Conservation (phyloP, 2,113 vertebrate genomes). For the Alectura lathami region DNA sequence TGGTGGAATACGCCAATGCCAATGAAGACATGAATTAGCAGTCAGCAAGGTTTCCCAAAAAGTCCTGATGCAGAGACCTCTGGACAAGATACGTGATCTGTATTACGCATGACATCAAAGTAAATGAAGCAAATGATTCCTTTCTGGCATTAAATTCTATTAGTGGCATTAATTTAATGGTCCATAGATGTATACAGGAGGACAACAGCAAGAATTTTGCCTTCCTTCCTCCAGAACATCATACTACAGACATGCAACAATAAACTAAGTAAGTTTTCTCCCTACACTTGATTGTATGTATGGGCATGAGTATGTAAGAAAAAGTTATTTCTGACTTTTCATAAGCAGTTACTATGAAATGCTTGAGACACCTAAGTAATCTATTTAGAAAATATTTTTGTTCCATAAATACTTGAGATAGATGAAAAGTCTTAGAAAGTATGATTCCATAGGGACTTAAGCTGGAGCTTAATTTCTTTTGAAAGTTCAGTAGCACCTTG, state of each 20-base stretch:
- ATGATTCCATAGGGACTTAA: background rate
- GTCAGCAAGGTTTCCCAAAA: background rate
- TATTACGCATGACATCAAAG: background rate
- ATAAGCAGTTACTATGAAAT: background rate
- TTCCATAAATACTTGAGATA: background rate
- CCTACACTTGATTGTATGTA: background rate
- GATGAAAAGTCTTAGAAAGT: background rate
- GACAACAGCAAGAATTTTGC: background rate
- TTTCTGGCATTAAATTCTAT: background rate
- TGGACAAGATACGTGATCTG: background rate
- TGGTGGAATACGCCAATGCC: fast-evolving
- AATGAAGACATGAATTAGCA: background rate
- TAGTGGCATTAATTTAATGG: background rate
- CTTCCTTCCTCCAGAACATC: fast-evolving
- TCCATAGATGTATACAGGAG: background rate
- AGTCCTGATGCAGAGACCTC: background rate
- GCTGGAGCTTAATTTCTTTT: background rate
- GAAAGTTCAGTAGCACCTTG: background rate
- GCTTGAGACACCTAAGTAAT: no score
- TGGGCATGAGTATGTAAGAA: background rate
- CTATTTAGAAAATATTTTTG: background rate
- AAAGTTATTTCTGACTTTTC: background rate
- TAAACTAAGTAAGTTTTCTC: background rate
- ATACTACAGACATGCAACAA: fast-evolving
- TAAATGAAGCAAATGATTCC: background rate